Evolutionary conservation across 1,140 invertebrate genomes (phyloP).

Genomic region (Augochlora pura): DNA sequence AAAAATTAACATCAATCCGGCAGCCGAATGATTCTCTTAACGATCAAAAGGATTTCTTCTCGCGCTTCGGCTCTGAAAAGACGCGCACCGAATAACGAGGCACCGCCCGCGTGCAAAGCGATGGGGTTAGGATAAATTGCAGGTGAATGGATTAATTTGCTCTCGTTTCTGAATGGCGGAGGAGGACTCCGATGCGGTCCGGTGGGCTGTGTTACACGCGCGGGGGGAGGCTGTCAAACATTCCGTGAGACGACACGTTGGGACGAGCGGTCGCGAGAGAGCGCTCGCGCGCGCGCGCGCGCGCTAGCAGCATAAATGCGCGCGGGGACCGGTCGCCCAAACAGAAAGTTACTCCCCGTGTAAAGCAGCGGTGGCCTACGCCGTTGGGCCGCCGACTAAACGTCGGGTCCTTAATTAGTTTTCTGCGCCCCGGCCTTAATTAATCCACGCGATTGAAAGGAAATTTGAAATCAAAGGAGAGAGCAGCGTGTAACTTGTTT

Average conservation of each 20-base stretch:
- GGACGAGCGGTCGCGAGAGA: neutral
- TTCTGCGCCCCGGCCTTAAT: slow-evolving; percentile 32
- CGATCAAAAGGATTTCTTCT: too few species aligned
- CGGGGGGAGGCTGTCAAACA: neutral
- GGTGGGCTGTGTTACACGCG: neutral
- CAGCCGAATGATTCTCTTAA: too few species aligned
- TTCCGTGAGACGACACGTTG: neutral
- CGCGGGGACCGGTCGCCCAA: neutral
- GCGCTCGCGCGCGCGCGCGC: too few species aligned
- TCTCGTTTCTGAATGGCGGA: neutral
- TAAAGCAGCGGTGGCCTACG: slow-evolving; percentile 7
- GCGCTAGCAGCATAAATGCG: neutral
- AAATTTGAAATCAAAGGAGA: slow-evolving; percentile 57
- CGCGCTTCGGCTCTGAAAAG: too few species aligned
- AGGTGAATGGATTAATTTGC: neutral
- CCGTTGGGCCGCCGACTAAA: neutral
- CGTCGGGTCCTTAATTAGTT: slow-evolving; percentile 41
- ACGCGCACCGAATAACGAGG: too few species aligned
- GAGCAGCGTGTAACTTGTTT: slow-evolving; percentile 56
- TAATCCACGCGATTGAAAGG: slow-evolving; percentile 44
- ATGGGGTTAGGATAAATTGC: too few species aligned
- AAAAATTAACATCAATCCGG: too few species aligned
- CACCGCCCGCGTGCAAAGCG: too few species aligned
- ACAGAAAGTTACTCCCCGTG: slow-evolving; percentile 4
- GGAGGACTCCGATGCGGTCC: neutral